phyloP scores from a whole-genome alignment of 2,797 vertebrate genomes.

The Lates japonicus region DNA sequence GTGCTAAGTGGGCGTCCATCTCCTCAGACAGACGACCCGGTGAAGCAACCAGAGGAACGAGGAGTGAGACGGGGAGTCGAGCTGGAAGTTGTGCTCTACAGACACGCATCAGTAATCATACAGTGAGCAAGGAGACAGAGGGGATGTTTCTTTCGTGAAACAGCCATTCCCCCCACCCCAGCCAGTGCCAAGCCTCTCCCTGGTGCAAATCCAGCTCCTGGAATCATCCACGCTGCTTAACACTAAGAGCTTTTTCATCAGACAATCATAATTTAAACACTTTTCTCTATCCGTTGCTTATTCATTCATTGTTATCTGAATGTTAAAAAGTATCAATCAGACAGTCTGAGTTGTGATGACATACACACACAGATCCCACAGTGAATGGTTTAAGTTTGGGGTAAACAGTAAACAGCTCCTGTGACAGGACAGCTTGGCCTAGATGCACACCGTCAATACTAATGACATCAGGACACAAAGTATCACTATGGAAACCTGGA shows the following conservation, averaged over 20 bases:
- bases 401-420: conserved; percentile 76
- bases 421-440: conserved; percentile 77
- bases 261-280: conserved; percentile 29
- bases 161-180: conserved; percentile 46
- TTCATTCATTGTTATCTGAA: conserved; percentile 27
- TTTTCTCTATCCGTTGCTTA: conserved; percentile 14
- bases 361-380: conserved; percentile 26
- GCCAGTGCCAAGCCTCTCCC: conserved; percentile 33
- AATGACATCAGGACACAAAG: conserved; percentile 84
- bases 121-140: conserved; percentile 54
- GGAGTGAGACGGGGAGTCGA: conserved; percentile 14
- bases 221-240: conserved; percentile 25
- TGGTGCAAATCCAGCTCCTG: conserved; percentile 40
- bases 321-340: conserved; percentile 33
- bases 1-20: conserved; percentile 25
- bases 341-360: conserved; percentile 9
- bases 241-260: conserved; percentile 33
- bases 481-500: conserved; percentile 79
- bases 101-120: conserved; percentile 69
- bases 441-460: conserved; percentile 81
- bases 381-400: conserved; percentile 67
- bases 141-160: conserved; percentile 48
- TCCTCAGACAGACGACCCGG: conserved; percentile 46
- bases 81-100: conserved; percentile 48
- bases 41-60: conserved; percentile 39